Evolutionary conservation across 2,797 vertebrate genomes (phyloP).

Genomic region (Clarias platycephalus): DNA sequence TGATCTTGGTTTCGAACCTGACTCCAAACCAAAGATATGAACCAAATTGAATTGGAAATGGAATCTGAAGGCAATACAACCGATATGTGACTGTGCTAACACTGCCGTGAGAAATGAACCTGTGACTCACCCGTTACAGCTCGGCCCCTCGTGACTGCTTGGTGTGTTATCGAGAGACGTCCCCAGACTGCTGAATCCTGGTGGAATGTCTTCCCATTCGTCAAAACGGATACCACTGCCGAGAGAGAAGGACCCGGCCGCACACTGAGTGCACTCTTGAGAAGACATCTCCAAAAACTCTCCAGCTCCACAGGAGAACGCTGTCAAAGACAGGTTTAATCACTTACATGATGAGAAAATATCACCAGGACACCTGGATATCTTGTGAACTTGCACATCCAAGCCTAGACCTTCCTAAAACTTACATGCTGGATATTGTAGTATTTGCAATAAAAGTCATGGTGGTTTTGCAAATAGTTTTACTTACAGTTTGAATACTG

Average conservation of each 20-base stretch:
- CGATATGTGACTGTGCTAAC: neutral
- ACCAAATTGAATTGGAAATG: neutral
- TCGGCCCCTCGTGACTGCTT: constrained; percentile 68
- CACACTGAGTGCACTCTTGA: constrained; percentile 90
- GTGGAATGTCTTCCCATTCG: constrained; percentile 90
- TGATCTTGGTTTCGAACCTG: neutral
- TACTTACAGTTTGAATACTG: too few species aligned
- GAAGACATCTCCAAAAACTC: constrained; percentile 96
- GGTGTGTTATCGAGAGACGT: constrained; percentile 81
- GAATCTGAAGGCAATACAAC: neutral
- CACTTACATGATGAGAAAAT: neutral
- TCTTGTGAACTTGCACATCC: neutral
- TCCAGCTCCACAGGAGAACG: constrained; percentile 91
- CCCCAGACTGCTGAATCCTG: constrained; percentile 90
- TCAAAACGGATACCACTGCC: constrained; percentile 96
- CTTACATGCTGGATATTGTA: neutral
- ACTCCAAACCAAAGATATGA: neutral
- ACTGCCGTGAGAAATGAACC: neutral
- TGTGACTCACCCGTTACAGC: constrained; percentile 86
- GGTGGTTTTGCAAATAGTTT: too few species aligned
- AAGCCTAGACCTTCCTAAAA: neutral
- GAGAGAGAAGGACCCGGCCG: constrained; percentile 91
- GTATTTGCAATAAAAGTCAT: neutral
- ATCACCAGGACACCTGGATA: neutral
- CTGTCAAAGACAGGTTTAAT: constrained; percentile 64